Conservation (phyloP, 1,140 invertebrate species). For the Procambarus clarkii region DNA sequence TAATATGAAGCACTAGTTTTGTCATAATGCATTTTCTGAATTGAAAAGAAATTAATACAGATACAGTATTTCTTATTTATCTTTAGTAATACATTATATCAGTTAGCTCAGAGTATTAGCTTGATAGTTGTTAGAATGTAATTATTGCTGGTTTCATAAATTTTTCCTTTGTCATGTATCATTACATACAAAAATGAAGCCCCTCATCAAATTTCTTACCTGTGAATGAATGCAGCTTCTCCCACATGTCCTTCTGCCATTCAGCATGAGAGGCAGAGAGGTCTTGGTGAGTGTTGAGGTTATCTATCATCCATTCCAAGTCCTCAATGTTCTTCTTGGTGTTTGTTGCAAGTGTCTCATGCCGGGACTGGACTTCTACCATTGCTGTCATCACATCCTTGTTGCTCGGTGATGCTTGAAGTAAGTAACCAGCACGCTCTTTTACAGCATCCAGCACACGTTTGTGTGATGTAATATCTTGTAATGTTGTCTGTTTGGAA, state of each 20-base stretch:
- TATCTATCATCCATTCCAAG: conserved; percentile 85
- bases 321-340: conserved; percentile 75
- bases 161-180: too few species aligned
- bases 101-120: too few species aligned
- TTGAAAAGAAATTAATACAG: too few species aligned
- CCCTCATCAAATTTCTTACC: conserved; percentile 72
- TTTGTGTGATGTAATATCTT: conserved; percentile 93
- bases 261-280: conserved; percentile 89
- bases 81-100: too few species aligned
- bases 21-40: too few species aligned
- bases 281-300: conserved; percentile 89
- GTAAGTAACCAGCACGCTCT: conserved; percentile 88
- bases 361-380: conserved; percentile 80
- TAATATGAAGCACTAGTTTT: too few species aligned
- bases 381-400: conserved; percentile 85
- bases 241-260: conserved; percentile 91
- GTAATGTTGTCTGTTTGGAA: conserved; percentile 78
- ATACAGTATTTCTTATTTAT: too few species aligned
- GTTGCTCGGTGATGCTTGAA: conserved; percentile 77
- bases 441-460: conserved; percentile 91
- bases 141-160: too few species aligned
- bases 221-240: conserved; percentile 84
- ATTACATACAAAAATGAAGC: too few species aligned
- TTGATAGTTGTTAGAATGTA: too few species aligned
- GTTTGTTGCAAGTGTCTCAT: conserved; percentile 76